Evolutionary conservation across 2,113 vertebrate genomes (phyloP).

Genomic region (Rhipidura dahli): DNA sequence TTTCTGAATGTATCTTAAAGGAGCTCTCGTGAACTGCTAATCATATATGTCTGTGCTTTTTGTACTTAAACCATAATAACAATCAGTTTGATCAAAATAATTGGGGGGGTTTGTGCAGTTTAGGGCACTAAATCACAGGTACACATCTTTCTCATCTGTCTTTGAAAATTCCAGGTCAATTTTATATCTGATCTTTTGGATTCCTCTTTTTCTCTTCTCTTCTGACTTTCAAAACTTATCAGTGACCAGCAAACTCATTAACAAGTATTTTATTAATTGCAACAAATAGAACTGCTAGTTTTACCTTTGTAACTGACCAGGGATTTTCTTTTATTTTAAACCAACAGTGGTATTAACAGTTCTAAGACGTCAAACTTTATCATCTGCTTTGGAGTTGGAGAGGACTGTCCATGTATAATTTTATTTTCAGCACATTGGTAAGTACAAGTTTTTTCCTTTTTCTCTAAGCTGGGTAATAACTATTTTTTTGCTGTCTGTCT

Average conservation of each 20-base stretch:
- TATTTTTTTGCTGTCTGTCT: neutral
- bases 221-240: neutral
- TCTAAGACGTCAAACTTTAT: neutral
- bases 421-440: neutral
- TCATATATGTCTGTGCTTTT: neutral
- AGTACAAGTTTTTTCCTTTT: neutral
- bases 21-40: neutral
- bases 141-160: neutral
- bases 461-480: neutral
- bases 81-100: neutral
- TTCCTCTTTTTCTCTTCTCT: neutral
- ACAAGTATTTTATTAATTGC: neutral
- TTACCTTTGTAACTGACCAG: neutral
- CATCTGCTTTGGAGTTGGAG: neutral
- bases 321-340: neutral
- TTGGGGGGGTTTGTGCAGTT: neutral
- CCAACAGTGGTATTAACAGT: neutral
- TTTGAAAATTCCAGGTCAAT: neutral
- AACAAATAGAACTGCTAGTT: neutral
- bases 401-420: neutral
- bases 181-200: neutral
- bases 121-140: neutral
- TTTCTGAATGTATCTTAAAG: neutral
- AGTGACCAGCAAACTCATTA: neutral
- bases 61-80: neutral